Base-by-base conservation (phyloP, 2,888 invertebrate species). In the Copidosoma aretas region DNA sequence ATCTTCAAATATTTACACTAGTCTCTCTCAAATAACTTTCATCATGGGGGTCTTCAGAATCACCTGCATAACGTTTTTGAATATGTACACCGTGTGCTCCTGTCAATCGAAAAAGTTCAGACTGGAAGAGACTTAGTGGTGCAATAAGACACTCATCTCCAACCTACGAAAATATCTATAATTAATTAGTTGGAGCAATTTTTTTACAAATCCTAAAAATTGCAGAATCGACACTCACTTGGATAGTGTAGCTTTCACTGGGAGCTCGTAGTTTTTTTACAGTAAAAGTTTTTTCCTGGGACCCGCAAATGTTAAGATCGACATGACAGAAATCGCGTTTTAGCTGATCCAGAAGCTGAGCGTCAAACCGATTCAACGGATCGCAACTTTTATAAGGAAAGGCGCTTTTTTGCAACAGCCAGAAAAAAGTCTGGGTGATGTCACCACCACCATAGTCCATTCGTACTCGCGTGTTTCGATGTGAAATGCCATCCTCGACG, bases 401-500 rank as follows among this genome's bases (percentile, higher is more conserved):
- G 4, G 94, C 93, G 77, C 93, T 93, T 81, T 94, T 94, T 75
- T 93, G 92, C 25, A 97, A 86, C 74, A 97, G 86, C 91, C 95
- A 94, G 63, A 91, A 91, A 76, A 97, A 90, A 10, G 93, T 91
- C 82, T 95, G 93, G 0, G 95, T 94, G 0, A 97, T 91, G 84
- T 98, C 97, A 15, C 93, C 92, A 4, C 95, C 94, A 4, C 97
- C 97, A 80, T 95, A 95, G 75, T 94, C 93, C 86, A 97, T 88
- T 62, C 93, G 85, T 0, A 90, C 89, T 79, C 96, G 87, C 0
- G 97, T 95, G 73, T 92, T 91, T 74, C 92, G 90, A 78, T 95
- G 94, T 25, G 97, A 97, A 70, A 97, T 93, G 0, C 96, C 97
- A 86, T 97, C 97, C 85, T 97, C 97, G 0, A 97, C 95, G 85